Percentiles rank a stretch among this genome's conserved stretches.
These are phyloP conservation scores for Tragopan temminckii DNA, from an alignment of 2,797 vertebrate genomes.

Conservation along the genomic window DNA sequence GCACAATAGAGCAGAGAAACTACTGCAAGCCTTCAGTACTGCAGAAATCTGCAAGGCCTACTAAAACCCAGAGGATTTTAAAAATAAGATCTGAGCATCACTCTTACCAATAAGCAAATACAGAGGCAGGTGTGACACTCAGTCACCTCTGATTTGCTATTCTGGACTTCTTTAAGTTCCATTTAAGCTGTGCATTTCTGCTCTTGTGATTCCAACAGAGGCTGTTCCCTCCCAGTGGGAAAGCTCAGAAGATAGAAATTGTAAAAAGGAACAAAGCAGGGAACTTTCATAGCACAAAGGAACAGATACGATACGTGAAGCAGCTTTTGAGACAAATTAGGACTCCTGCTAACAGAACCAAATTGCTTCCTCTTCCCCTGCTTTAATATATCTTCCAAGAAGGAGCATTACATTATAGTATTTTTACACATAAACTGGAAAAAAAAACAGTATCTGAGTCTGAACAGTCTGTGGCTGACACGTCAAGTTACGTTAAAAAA, in stretches of 20 bases:
- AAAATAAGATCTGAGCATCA: slow-evolving; percentile 21
- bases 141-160: slow-evolving; percentile 33
- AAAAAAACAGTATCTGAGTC: not conserved
- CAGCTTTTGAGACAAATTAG: slow-evolving; percentile 49
- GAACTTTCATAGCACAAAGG: slow-evolving; percentile 47
- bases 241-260: slow-evolving; percentile 41
- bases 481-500: not conserved
- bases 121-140: slow-evolving; percentile 41
- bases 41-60: slow-evolving; percentile 37
- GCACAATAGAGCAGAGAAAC: slow-evolving; percentile 8
- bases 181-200: slow-evolving; percentile 41
- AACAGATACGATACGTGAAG: not conserved
- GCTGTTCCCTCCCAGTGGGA: not conserved
- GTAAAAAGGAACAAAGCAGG: slow-evolving; percentile 41
- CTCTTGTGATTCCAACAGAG: slow-evolving; percentile 46
- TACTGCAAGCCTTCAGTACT: slow-evolving; percentile 2
- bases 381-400: slow-evolving; percentile 22
- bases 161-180: slow-evolving; percentile 15
- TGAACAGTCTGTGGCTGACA: not conserved
- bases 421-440: slow-evolving; percentile 14
- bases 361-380: slow-evolving; percentile 32
- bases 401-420: not conserved
- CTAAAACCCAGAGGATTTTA: slow-evolving; percentile 45
- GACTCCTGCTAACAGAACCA: slow-evolving; percentile 14
- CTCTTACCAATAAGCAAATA: slow-evolving; percentile 13